Evolutionary conservation across 2,797 vertebrate species (phyloP), one percentile per base, ranked within the genome.

Genomic region (Stomatorhinus walkeri): DNA sequence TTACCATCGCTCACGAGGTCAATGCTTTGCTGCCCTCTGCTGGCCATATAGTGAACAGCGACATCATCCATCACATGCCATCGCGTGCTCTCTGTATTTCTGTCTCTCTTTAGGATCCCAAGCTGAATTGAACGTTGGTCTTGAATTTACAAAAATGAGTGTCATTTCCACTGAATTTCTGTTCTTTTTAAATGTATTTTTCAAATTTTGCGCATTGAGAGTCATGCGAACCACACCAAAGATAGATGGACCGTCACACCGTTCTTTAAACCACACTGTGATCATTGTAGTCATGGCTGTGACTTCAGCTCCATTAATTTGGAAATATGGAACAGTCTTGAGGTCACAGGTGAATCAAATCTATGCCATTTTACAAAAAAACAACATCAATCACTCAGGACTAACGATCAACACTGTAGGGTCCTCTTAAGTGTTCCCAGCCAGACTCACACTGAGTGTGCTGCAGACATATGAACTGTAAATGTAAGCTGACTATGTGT

Each of bases 371-470:
- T 40, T 59, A 24, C 24, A 51, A 51, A 28, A 85, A 81, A 83
- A 81, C 8, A 46, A 5, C 79, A 43, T 3, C 79, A 83, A 83
- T 6, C 36, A 52, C 7, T 87, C 52, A 59, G 59, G 85, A 87
- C 85, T 51, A 87, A 59, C 52, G 59, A 59, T 87, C 32, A 59
- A 59, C 52, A 59, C 51, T 87, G 51, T 61, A 43, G 85, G 49
- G 52, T 36, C 51, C 24, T 86, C 24, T 36, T 87, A 6, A 9
- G 16, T 85, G 46, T 14, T 28, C 94, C 93, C 93, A 93, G 52
- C 52, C 24, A 40, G 52, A 94, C 94, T 95, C 94, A 94, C 94
- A 93, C 92, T 95, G 93, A 94, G 94, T 95, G 94, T 89, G 40
- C 19, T 88, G 86, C 72, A 87, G 87, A 89, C 51, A 84, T 87